Evolutionary conservation across 53 echinoderm and acorn worm genomes (phyloP).

Genomic region (Echinometra lucunter): DNA sequence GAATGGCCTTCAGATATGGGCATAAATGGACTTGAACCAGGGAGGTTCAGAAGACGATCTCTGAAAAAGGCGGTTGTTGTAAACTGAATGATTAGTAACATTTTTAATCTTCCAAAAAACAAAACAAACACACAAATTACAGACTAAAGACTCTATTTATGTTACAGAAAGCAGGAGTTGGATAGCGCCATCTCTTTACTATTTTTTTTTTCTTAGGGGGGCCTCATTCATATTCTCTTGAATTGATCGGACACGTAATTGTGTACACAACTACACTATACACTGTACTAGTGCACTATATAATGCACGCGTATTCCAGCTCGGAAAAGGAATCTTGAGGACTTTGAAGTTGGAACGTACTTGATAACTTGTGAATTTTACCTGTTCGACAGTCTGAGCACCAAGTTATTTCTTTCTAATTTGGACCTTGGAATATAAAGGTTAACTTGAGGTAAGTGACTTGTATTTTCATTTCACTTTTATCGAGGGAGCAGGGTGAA

Average conservation of each 20-base stretch:
- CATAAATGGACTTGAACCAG: too few relatives aligned
- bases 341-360: neutral
- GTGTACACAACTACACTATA: neutral
- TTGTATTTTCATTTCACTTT: neutral
- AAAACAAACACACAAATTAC: too few relatives aligned
- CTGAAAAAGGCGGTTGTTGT: too few relatives aligned
- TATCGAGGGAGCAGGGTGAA: neutral
- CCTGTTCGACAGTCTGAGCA: neutral
- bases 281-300: neutral
- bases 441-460: neutral
- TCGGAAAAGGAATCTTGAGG: neutral
- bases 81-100: too few relatives aligned
- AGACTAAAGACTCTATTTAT: neutral
- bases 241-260: conserved; percentile 10
- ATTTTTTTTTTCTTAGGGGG: neutral
- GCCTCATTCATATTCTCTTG: conserved; percentile 1
- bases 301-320: neutral
- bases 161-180: neutral
- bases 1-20: too few relatives aligned
- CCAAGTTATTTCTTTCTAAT: neutral
- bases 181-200: neutral
- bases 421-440: neutral
- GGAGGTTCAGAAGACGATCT: too few relatives aligned
- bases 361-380: neutral
- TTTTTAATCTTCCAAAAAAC: too few relatives aligned